phyloP scores from a whole-genome alignment of 2,113 vertebrate species.

The Pangasianodon hypophthalmus region DNA sequence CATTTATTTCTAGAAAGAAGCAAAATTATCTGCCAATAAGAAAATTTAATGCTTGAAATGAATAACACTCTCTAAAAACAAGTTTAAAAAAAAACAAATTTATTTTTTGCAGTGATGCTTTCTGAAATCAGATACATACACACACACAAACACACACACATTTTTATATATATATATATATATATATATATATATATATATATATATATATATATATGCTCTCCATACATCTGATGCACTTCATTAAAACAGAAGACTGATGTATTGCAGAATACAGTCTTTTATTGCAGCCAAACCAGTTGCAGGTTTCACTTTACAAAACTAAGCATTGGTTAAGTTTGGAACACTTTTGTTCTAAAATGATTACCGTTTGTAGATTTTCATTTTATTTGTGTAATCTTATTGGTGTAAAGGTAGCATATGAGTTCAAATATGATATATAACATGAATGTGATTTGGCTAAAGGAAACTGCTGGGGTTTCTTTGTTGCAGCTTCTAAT shows the following conservation, averaged over 20 bases:
- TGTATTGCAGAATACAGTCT: conserved; percentile 24
- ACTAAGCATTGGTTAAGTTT: neutral
- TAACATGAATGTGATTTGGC: neutral
- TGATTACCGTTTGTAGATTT: neutral
- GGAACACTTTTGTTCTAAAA: neutral
- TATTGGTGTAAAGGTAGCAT: neutral
- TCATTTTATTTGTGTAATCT: neutral
- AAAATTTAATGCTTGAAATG: neutral
- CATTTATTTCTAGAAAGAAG: neutral
- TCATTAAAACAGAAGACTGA: conserved; percentile 36
- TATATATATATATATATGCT: neutral
- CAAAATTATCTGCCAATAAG: neutral
- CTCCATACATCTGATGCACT: neutral
- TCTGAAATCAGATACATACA: neutral
- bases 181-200: too few relatives aligned
- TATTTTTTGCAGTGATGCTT: neutral
- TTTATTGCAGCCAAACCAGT: conserved; percentile 69
- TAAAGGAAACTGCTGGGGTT: neutral
- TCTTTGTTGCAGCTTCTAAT: neutral
- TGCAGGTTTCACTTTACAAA: conserved; percentile 52
- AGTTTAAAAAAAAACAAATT: too few relatives aligned
- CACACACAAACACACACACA: too few relatives aligned
- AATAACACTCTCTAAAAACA: neutral
- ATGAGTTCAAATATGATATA: neutral
- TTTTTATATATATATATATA: too few relatives aligned